A percentile compares a stretch with the other conserved stretches of the same genome.
Conservation (phyloP, 2,797 vertebrate species). For the Molossus molossus region DNA sequence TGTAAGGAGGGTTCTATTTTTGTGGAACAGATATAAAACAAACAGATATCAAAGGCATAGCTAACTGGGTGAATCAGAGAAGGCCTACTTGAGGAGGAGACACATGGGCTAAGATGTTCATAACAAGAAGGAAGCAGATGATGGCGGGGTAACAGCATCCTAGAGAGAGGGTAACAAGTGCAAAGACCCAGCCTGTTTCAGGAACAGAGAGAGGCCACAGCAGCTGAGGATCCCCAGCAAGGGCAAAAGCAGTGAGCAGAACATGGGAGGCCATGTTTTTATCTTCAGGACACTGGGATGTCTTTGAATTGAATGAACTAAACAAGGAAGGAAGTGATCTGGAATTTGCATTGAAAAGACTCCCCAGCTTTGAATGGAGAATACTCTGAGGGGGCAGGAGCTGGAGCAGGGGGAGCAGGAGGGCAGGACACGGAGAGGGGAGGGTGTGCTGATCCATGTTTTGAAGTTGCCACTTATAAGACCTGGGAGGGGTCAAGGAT, state of each 20-base stretch:
- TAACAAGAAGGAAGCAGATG: background rate
- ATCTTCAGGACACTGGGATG: background rate
- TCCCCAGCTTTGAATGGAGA: background rate
- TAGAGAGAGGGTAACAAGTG: background rate
- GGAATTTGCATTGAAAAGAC: slow-evolving; percentile 42
- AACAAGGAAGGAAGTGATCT: background rate
- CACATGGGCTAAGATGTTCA: background rate
- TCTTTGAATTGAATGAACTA: background rate
- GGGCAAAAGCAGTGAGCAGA: background rate
- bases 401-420: background rate
- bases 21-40: background rate
- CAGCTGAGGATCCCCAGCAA: background rate
- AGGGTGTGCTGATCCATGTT: background rate
- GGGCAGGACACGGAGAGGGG: rapidly evolving
- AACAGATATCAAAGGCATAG: background rate
- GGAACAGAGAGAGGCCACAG: background rate
- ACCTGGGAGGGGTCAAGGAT: background rate
- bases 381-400: background rate
- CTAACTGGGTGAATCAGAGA: background rate
- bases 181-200: background rate
- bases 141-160: background rate
- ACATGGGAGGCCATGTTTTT: background rate
- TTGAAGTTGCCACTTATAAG: background rate
- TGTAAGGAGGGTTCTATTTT: background rate
- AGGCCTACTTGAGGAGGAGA: background rate